Percentiles rank a stretch among this genome's conserved stretches.
Evolutionary conservation across 2,113 vertebrate genomes (phyloP).

Genomic region (Colaptes auratus): DNA sequence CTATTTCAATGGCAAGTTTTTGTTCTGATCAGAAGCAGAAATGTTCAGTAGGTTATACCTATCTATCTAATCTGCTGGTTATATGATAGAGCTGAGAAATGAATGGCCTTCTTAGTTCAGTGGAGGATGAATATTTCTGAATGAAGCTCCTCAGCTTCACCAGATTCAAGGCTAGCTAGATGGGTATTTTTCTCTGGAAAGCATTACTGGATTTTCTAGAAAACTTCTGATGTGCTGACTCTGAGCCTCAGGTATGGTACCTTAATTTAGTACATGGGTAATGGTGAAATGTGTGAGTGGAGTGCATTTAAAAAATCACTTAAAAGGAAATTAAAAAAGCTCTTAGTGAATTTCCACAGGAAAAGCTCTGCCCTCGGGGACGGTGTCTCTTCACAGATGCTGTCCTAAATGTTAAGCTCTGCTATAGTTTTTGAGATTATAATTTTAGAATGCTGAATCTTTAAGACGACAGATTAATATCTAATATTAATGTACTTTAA

Average conservation of each 20-base stretch:
- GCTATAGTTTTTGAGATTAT: not conserved
- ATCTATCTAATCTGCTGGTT: not conserved
- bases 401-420: not conserved
- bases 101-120: not conserved
- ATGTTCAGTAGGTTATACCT: not conserved
- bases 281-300: not conserved
- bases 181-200: not conserved
- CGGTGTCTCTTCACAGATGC: not conserved
- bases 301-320: not conserved
- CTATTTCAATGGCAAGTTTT: not conserved
- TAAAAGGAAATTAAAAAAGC: not conserved
- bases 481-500: not conserved
- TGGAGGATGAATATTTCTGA: slow-evolving; percentile 6
- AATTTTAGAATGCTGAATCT: not conserved
- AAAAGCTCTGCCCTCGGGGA: not conserved
- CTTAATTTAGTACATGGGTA: not conserved
- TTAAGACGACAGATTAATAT: not conserved
- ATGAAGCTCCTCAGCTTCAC: slow-evolving; percentile 8
- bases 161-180: not conserved
- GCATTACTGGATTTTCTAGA: not conserved
- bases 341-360: not conserved
- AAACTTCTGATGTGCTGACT: not conserved
- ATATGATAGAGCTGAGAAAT: not conserved
- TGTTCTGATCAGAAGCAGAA: slow-evolving; percentile 14
- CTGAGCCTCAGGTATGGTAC: not conserved